Evolutionary conservation across 2,797 vertebrate species (phyloP).

Genomic region (Myiotriccus ornatus): DNA sequence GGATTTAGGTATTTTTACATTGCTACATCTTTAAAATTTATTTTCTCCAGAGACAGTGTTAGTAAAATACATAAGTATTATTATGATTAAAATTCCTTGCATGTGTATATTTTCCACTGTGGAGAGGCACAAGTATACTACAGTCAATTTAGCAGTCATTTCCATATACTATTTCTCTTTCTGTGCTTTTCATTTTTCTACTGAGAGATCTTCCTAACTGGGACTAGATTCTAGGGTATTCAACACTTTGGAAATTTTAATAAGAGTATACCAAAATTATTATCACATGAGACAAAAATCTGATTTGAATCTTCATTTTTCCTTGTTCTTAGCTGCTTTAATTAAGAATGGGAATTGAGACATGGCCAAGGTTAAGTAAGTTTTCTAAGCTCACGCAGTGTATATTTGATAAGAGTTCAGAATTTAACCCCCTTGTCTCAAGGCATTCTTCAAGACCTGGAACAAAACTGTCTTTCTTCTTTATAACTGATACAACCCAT

Average conservation of each 20-base stretch:
- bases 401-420: background rate
- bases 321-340: background rate
- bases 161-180: background rate
- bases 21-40: background rate
- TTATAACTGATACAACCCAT: background rate
- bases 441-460: background rate
- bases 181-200: background rate
- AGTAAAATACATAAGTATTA: background rate
- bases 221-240: background rate
- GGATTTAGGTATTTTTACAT: background rate
- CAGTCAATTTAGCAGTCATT: background rate
- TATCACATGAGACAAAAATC: background rate
- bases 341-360: conserved; percentile 29
- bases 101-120: background rate
- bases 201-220: background rate
- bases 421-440: background rate
- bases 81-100: background rate
- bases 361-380: background rate
- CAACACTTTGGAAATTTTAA: background rate
- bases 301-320: background rate
- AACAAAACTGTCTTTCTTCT: background rate
- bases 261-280: background rate
- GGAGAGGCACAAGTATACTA: background rate
- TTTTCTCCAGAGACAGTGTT: background rate
- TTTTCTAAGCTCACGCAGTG: background rate